Base-by-base conservation (phyloP, 2,888 invertebrate genomes). In the Limenitis camilla region DNA sequence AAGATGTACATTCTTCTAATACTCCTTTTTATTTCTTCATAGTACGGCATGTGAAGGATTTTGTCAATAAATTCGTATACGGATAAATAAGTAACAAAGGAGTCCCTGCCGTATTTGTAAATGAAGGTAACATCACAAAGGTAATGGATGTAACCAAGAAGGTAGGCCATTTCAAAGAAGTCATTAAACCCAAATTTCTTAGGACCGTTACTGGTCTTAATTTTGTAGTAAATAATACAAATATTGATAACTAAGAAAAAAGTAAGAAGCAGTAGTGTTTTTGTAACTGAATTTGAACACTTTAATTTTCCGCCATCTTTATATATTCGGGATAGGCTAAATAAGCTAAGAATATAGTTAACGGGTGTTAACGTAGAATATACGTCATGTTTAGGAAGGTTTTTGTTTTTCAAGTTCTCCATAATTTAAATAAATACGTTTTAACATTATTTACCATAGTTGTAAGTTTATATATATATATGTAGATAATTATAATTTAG, bases 61-160 rank as follows among this genome's bases (percentile, higher is more conserved):
- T 32, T 56, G 7, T 63, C 63, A 3, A 62, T 52, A 6, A 49
- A 33, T 19, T 60, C 55, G 11, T 56, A 63, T 0, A 53, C 9
- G 6, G 27, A 44, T 19, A 60, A 53, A 19, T 62, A 60, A 1
- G 54, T 29, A 38, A 56, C 28, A 28, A 40, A 50, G 11, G 35
- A 7, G 5, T 48, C 33, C 6, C 53, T 44, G 7, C 52, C 52
- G 19, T 53, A 38, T 29, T 38, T 48, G 8, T 30, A 30, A n/a
- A 41, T 29, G 29, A 33, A 44, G 9, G 36, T 47, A 7, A 45
- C 30, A 33, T 53, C 47, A 2, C 41, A 31, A 5, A 50, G 30
- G 9, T 44, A 45, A 41, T 53, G 53, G n/a, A 48, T n/a, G 11
- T 41, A 50, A 10, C 28, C 40, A 5, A 44, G n/a, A 5, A 51